Evolutionary conservation across 2,888 invertebrate genomes (phyloP), one percentile per base, ranked within the genome.

Genomic region (Drosophila peninsularis): DNA sequence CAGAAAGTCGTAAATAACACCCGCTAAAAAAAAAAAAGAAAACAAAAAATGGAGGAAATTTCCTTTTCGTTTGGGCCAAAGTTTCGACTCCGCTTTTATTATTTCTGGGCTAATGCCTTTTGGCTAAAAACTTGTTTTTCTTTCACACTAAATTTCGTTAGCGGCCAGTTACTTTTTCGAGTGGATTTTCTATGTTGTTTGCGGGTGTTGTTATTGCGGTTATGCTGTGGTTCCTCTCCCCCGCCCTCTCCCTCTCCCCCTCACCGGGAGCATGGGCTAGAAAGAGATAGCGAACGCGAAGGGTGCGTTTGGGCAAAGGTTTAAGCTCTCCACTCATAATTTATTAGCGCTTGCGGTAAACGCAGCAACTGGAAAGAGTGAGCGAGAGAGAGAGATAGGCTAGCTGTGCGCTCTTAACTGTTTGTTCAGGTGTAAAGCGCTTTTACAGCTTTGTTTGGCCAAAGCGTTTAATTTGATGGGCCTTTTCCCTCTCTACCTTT

Each of bases 1-100:
- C 90, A 90, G 90, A 91, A 91, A 90, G 88, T 90, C 91, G 90
- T 91, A 91, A 91, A 91, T 91, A 91, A 90, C 80, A 7, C 45
- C 27, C 45, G 27, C 56, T 7, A 9, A 32, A 55, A 55, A 55
- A 24, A 13, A 30, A 41, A 37, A 13, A 37, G 11, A 60, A 17
- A 45, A 21, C 24, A 57, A 21, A 45, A 37, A 58, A n/a, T 2
- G 21, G 1, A 41, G 54, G 82, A 88, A 85, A 69, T 71, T 80
- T 74, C 80, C 70, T 80, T 83, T 83, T 71, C 71, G 55, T 76
- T 77, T 78, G 54, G 69, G 57, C 30, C 60, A 68, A 68, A 68
- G 42, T 71, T 39, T 45, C 10, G 36, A 34, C 27, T 41, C 45
- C 37, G 50, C 34, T 57, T 56, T 53, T 65, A 60, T 64, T 66